Percentiles rank a stretch among this genome's conserved stretches.
Evolutionary conservation across 2,888 invertebrate species (phyloP).

Genomic region (Electrophaes corylata): DNA sequence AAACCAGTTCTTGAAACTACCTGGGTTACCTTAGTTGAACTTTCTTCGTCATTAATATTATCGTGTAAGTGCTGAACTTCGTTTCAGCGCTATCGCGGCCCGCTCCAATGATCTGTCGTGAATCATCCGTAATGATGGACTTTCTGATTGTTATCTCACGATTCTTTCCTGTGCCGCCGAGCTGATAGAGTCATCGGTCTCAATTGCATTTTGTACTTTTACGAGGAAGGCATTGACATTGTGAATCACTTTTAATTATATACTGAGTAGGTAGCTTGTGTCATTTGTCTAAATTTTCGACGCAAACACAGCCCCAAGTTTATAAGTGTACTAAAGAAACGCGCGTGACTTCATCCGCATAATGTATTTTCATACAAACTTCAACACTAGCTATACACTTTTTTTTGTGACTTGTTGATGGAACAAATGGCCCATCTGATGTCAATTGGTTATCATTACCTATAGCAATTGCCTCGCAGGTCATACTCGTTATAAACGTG

Average conservation of each 20-base stretch:
- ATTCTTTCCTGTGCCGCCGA: slow-evolving; percentile 12
- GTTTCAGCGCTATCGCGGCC: background rate
- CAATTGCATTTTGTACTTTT: slow-evolving; percentile 10
- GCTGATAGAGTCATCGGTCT: slow-evolving; percentile 18
- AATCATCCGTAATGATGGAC: slow-evolving; percentile 26
- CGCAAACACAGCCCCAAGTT: background rate
- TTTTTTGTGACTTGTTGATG: too few species aligned
- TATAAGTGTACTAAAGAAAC: too few species aligned
- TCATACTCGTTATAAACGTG: too few species aligned
- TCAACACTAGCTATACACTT: too few species aligned
- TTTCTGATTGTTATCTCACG: slow-evolving; percentile 31
- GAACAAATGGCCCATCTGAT: too few species aligned
- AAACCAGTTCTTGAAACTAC: too few species aligned
- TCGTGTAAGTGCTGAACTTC: background rate
- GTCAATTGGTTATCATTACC: too few species aligned
- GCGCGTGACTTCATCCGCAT: too few species aligned
- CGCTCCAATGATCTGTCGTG: slow-evolving; percentile 13
- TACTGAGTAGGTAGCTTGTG: background rate
- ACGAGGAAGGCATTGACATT: slow-evolving; percentile 7
- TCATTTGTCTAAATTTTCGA: background rate
- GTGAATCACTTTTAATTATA: slow-evolving; percentile 11
- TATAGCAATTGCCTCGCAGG: too few species aligned
- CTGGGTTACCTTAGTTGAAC: background rate
- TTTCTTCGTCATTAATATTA: slow-evolving; percentile 5
- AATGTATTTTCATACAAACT: background rate